Base-by-base conservation (phyloP, 2,113 vertebrate genomes). In the Pterocles gutturalis region DNA sequence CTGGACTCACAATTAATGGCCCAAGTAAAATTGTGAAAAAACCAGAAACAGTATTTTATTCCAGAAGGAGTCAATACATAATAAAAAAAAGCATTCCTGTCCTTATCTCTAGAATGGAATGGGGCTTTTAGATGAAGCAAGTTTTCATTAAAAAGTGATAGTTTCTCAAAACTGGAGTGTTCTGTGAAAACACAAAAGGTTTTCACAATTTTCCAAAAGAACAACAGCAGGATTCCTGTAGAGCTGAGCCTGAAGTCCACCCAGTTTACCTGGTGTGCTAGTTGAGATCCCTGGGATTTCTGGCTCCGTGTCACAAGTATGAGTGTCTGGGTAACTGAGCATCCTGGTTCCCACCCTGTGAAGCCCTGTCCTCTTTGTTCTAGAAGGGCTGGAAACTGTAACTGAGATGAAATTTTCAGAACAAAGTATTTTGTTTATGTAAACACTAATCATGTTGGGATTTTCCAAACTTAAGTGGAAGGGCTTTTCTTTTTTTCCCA, bases 61-160 rank as follows among this genome's bases (percentile, higher is more conserved):
- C 41, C 41, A 78, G 33, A n/a, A 82, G 8, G 8, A 65, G 13
- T 55, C 17, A 64, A 75, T 43, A 16, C 4, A 31, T 57, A 80
- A 54, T 29, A 33, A 79, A 80, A 38, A 41, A 14, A 41, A 41
- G 41, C 70, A 41, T 18, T 55, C 21, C 57, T 84, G 17, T 36
- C 11, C 12, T 91, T 84, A 36, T 25, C 61, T 69, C 34, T 64
- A 76, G 55, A 69, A 70, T 26, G 24, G 33, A 85, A 62, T 6
- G 2, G 4, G 22, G 19, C 19, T 51, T 69, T 24, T 24, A 53
- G 10, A 62, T 43, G 10, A 58, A 51, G 17, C 0, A 2, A 43
- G 5, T 48, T 77, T 80, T 71, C n/a, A 48, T 25, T 43, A 78
- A 46, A 36, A 87, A 70, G 5, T 26, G 7, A 17, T 12, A 46